Evolutionary conservation across 2,888 invertebrate genomes (phyloP).

Genomic region (Polyommatus iphigenia): DNA sequence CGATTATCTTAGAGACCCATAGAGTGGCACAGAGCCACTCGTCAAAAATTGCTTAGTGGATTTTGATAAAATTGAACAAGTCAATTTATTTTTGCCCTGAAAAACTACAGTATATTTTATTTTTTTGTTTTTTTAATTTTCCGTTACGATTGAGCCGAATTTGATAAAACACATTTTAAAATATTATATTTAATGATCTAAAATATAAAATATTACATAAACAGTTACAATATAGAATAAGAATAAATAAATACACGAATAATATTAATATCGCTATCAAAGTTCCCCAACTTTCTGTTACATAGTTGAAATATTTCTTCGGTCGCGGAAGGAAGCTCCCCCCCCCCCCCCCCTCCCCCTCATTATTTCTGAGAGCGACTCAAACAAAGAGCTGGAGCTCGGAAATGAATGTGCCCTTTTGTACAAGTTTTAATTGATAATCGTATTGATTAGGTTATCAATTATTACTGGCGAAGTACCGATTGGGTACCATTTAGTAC

Average conservation of each 20-base stretch:
- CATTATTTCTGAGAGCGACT: constrained; percentile 44
- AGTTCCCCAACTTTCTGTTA: constrained; percentile 4
- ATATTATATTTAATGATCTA: background rate
- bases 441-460: constrained; percentile 18
- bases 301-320: constrained; percentile 20
- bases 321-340: constrained; percentile 3
- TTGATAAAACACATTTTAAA: no score
- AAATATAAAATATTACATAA: background rate
- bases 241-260: background rate
- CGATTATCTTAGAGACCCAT: no score
- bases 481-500: background rate
- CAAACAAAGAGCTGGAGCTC: constrained; percentile 37
- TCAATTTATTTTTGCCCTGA: no score
- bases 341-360: constrained; percentile 35
- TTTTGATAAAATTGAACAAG: no score
- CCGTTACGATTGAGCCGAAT: no score
- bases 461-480: background rate
- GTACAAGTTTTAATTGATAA: constrained; percentile 37
- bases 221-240: background rate
- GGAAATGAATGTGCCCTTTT: constrained; percentile 20
- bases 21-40: no score
- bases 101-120: no score
- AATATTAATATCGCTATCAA: background rate
- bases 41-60: no score
- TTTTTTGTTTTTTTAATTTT: no score